Conservation (phyloP, 1,140 invertebrate species). For the Heliconius hewitsoni region DNA sequence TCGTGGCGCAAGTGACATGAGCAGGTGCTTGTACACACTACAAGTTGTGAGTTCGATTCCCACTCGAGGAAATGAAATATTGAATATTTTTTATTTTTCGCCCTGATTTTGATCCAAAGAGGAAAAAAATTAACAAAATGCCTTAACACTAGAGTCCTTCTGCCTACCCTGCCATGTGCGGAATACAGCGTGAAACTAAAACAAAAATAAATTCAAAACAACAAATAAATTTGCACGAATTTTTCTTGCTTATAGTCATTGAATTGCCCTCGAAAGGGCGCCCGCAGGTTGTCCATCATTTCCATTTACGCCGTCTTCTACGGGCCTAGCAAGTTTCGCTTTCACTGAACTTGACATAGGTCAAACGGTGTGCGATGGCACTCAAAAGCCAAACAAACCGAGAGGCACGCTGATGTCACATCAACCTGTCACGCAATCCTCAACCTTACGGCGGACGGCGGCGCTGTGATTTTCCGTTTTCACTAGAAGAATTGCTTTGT, state of each 20-base stretch:
- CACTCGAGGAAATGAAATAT: no score
- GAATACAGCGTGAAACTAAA: no score
- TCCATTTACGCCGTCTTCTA: slow-evolving; percentile 12
- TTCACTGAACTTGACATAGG: slow-evolving; percentile 73
- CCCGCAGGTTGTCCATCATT: slow-evolving; percentile 14
- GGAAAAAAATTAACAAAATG: no score
- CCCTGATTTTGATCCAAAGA: no score
- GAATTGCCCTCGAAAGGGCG: neutral
- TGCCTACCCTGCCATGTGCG: no score
- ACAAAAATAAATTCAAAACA: no score
- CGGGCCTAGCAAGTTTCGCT: slow-evolving; percentile 57
- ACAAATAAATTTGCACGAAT: no score
- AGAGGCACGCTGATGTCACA: slow-evolving; percentile 45
- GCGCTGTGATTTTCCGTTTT: slow-evolving; percentile 36
- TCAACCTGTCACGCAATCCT: slow-evolving; percentile 41
- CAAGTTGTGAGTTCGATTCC: no score
- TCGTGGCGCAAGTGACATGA: no score
- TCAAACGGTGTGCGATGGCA: slow-evolving; percentile 53
- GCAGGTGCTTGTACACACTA: no score
- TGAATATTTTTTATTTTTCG: no score
- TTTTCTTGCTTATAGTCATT: neutral
- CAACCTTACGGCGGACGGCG: slow-evolving; percentile 32
- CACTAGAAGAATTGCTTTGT: slow-evolving; percentile 36
- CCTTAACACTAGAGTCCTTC: no score
- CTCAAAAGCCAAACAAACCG: slow-evolving; percentile 52